Base-by-base conservation (phyloP, 2,113 vertebrate genomes). In the Arenaria interpres region DNA sequence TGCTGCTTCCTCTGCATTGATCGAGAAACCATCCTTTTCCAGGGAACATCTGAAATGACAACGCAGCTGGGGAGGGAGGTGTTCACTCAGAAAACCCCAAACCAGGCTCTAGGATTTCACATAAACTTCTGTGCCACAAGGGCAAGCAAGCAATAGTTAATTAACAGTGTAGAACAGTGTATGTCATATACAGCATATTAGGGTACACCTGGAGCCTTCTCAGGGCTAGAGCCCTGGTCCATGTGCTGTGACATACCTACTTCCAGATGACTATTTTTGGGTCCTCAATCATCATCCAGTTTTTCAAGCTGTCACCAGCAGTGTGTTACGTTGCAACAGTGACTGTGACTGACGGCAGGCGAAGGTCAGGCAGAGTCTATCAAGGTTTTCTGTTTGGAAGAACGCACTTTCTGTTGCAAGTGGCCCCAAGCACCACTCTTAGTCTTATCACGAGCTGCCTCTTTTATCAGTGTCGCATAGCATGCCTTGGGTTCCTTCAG, bases 241-340 rank as follows among this genome's bases (percentile, higher is more conserved):
- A 6, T 4, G 13, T 78, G 37, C 77, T 75, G 37, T 22, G 27
- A 60, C 43, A 71, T 59, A 41, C 37, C 41, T 56, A 45, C 66
- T 93, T 93, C 41, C 62, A 89, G 78, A 9, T 41, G 43, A 20
- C 33, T 80, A 43, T 62, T 73, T 88, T 54, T 82, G 30, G 39
- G 13, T 73, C 62, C 78, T 64, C 23, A 67, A 23, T 39, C 54
- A 27, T 54, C 28, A 64, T 46, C 57, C 41, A 87, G 16, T 54
- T 89, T 91, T 93, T 88, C 82, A 93, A 71, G 30, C 48, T 72
- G 77, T 68, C 30, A 33, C 27, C 78, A 75, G 12, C 15, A n/a
- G 6, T 7, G 25, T 57, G 48, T 73, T 91, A 20, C 1, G 2
- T n/a, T 50, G 63, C 72, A 89, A 53, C 66, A 72, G 14, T 50